Base-by-base conservation (phyloP, 2,797 vertebrate species). In the Pygocentrus nattereri region DNA sequence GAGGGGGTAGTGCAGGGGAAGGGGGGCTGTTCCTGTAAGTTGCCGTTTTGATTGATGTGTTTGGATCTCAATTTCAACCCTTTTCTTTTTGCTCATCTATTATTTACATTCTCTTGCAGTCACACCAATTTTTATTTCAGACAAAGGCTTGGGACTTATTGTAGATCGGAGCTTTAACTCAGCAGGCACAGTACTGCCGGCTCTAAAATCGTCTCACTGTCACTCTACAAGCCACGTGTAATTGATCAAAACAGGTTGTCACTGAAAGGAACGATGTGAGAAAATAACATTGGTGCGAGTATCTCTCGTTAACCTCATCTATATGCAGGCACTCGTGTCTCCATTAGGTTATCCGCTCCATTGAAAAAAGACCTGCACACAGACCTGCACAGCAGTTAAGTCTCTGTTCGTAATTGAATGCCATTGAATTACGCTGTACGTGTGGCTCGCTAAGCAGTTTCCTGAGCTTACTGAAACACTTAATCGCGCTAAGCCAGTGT, bases 241-340 rank as follows among this genome's bases (percentile, higher is more conserved):
- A 83, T 64, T 41, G 72, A 71, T 52, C 64, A 75, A 54, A 69
- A 25, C 82, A 59, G 27, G 59, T 64, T 73, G 61, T 61, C 41
- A 65, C 30, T 71, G 52, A 56, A 73, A 71, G 41, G 23, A 79
- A 18, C n/a, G 58, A 64, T 75, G n/a, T 38, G 11, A 47, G 64
- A 79, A 73, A 74, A 79, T 76, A 27, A 27, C 56, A 38, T 31
- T 59, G 2, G 2, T n/a, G 41, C 27, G 5, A 4, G 15, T 65
- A 23, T 54, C 13, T 19, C 21, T 23, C 25, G 3, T 61, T 49
- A 79, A 31, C 11, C 18, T 65, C 61, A 34, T 52, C 15, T 15
- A 2, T 25, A 49, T 12, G 38, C 16, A n/a, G 27, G n/a, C 8
- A 18, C 62, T 52, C 7, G 3, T 21, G 52, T 50, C 71, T 50